Evolutionary conservation across 2,113 vertebrate species (phyloP).

Genomic region (Lasiurus borealis): DNA sequence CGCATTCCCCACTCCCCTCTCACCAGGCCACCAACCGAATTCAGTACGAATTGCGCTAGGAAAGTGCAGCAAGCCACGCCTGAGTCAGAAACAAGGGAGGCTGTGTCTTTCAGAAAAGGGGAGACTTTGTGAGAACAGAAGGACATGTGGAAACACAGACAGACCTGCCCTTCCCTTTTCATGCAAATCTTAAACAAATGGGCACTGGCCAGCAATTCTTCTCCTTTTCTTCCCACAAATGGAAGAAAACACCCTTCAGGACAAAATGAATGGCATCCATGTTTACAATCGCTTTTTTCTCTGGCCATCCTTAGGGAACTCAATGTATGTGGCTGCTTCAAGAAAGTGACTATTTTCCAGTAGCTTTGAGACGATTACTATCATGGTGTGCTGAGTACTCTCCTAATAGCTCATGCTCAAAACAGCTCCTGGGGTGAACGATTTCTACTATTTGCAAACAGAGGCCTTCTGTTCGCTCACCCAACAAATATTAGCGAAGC

Average conservation of each 20-base stretch:
- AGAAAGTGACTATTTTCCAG: background rate
- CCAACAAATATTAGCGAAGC: background rate
- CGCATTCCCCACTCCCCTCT: accelerated
- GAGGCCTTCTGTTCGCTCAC: background rate
- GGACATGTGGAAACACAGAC: too few relatives aligned
- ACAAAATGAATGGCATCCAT: slow-evolving; percentile 30
- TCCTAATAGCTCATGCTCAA: background rate
- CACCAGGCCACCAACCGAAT: background rate
- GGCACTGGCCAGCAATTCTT: background rate
- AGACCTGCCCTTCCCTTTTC: background rate
- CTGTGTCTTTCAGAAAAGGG: background rate
- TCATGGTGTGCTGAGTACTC: background rate
- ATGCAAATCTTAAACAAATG: background rate
- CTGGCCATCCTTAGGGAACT: too few relatives aligned
- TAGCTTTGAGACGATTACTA: background rate
- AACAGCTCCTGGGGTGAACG: background rate
- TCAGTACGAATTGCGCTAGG: background rate
- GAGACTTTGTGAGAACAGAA: background rate
- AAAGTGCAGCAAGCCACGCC: background rate
- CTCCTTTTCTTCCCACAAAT: slow-evolving; percentile 12
- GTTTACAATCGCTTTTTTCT: slow-evolving; percentile 29
- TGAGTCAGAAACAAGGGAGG: background rate
- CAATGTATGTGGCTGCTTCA: too few relatives aligned
- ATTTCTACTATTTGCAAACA: background rate
- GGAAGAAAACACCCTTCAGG: background rate